Percentiles rank a stretch among this genome's conserved stretches.
Evolutionary conservation across 2,113 vertebrate species (phyloP).

Genomic region (Bostrychus sinensis): DNA sequence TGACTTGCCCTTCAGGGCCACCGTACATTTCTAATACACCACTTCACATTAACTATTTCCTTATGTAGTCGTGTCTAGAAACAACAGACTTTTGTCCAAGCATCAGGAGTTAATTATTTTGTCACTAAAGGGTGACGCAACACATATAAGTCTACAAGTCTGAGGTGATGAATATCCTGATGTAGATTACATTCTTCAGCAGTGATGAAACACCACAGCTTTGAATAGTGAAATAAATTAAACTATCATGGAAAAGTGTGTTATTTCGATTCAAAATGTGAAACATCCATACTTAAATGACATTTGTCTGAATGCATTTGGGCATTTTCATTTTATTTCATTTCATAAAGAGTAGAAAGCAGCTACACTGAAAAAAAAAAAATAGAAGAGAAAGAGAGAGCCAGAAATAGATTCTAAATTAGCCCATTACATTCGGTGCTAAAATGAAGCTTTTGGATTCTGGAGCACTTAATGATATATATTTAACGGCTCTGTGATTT

Average conservation of each 20-base stretch:
- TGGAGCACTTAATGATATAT: neutral
- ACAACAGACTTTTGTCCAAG: constrained; percentile 10
- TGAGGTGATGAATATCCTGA: constrained; percentile 22
- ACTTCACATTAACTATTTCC: neutral
- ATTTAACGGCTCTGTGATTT: neutral
- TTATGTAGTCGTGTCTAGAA: constrained; percentile 11
- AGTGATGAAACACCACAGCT: constrained; percentile 29
- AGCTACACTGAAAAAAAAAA: no score
- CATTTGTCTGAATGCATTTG: no score
- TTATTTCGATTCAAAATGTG: no score
- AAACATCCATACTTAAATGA: no score
- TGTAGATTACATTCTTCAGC: constrained; percentile 46
- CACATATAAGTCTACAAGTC: neutral
- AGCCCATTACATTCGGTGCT: no score
- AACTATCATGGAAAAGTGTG: neutral
- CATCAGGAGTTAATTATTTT: constrained; percentile 27
- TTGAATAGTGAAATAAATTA: neutral
- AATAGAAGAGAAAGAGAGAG: no score
- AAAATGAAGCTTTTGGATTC: no score
- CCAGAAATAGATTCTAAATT: no score
- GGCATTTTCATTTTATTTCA: no score
- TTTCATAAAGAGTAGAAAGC: no score
- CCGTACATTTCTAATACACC: no score
- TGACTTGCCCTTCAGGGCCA: no score
- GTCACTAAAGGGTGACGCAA: constrained; percentile 23